Conservation (phyloP, 2,888 invertebrate genomes). For the Boloria selene region DNA sequence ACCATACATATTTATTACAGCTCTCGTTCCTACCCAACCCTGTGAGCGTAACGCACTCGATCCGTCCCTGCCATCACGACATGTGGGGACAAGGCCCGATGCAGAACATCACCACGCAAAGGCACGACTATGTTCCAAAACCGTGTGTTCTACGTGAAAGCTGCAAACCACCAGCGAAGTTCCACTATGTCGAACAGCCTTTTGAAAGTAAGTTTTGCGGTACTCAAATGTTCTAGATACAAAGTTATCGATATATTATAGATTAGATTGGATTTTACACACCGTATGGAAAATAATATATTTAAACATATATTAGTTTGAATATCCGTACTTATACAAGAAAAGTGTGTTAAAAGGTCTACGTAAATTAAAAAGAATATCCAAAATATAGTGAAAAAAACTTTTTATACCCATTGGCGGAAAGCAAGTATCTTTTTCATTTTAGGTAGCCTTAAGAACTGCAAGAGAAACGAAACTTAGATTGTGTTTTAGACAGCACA, state of each 20-base stretch:
- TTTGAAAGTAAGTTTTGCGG: slow-evolving; percentile 65
- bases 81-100: slow-evolving; percentile 86
- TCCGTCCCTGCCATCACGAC: slow-evolving; percentile 85
- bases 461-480: slow-evolving; percentile 3
- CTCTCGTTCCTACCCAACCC: slow-evolving; percentile 83
- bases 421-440: background rate
- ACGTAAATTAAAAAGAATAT: too few species aligned
- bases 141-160: slow-evolving; percentile 75
- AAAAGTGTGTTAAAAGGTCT: too few species aligned
- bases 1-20: slow-evolving; percentile 49
- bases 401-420: too few species aligned
- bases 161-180: slow-evolving; percentile 66
- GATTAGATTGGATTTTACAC: background rate
- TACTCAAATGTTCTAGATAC: background rate
- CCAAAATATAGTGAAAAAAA: too few species aligned
- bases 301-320: too few species aligned
- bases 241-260: too few species aligned
- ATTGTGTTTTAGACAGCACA: background rate
- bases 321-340: too few species aligned
- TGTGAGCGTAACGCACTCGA: slow-evolving; percentile 80
- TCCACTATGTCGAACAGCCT: slow-evolving; percentile 64
- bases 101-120: slow-evolving; percentile 88
- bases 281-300: too few species aligned
- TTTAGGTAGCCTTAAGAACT: background rate
- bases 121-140: slow-evolving; percentile 88